Conservation (phyloP, 2,888 invertebrate genomes). For the Argyresthia albistria region DNA sequence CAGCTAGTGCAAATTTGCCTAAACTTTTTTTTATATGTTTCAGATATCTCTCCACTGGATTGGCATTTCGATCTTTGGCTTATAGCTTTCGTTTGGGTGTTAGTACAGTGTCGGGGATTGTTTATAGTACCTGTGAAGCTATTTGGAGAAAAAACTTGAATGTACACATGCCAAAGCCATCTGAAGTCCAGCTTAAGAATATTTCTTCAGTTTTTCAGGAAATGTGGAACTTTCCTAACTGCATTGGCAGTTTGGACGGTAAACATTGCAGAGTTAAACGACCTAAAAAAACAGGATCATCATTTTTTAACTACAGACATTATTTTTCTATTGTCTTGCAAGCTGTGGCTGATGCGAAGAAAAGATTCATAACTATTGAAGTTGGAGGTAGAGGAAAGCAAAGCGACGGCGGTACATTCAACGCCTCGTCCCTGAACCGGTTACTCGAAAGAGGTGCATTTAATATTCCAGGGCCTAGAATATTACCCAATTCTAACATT, state of each 20-base stretch:
- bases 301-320: constrained; percentile 12
- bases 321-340: constrained; percentile 14
- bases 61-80: constrained; percentile 13
- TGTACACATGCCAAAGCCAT: constrained; percentile 16
- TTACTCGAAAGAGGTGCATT: constrained; percentile 13
- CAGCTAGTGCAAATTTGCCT: no score
- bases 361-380: constrained; percentile 16
- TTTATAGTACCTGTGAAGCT: constrained; percentile 16
- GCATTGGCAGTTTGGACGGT: constrained; percentile 4
- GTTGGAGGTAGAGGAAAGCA: constrained; percentile 15
- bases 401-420: constrained; percentile 19
- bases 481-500: constrained; percentile 18
- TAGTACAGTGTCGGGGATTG: constrained; percentile 13
- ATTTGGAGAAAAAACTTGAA: constrained; percentile 15
- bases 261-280: constrained; percentile 11
- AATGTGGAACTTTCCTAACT: neutral
- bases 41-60: constrained; percentile 17
- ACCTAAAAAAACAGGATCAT: constrained; percentile 12
- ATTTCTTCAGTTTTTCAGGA: constrained; percentile 11
- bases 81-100: constrained; percentile 16
- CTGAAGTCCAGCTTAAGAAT: constrained; percentile 10
- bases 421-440: constrained; percentile 12
- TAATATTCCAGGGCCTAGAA: constrained; percentile 14
- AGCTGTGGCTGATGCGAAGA: constrained; percentile 14
- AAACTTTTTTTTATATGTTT: constrained; percentile 13